Evolutionary conservation across 2,113 vertebrate genomes (phyloP), one percentile per base, ranked within the genome.

Genomic region (Scortum barcoo): DNA sequence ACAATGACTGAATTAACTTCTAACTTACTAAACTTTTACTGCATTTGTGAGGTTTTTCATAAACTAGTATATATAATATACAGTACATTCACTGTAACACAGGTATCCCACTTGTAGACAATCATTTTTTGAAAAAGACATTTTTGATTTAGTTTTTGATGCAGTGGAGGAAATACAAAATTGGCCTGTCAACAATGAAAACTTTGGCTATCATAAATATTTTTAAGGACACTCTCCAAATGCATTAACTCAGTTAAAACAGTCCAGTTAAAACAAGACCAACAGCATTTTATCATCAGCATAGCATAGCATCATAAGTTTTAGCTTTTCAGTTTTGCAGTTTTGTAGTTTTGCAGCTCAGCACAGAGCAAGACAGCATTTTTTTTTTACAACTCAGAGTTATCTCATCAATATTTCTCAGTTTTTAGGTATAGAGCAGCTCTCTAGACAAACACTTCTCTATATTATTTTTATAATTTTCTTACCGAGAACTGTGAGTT

Each of bases 401-500:
- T 44, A 4, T 11, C 28, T 72, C 17, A 36, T 14, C 50, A 51
- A 42, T 51, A 26, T 11, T 20, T 16, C 26, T 19, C 20, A 46
- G n/a, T n/a, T n/a, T 63, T 54, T 12, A n/a, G 7, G 26, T 44
- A 12, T 2, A 75, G 1, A 33, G 5, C 24, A 3, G 2, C 1
- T 8, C 28, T n/a, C 2, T 50, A 58, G 5, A 46, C 12, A 65
- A 60, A 54, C 38, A 72, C 22, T 5, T 16, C 6, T 65, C 20
- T 0, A 0, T 3, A 24, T 12, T 3, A 46, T 62, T 62, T 75
- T 28, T 7, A 3, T 12, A 0, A 1, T 50, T 44, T 78, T 88
- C 89, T 88, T 77, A 86, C 81, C 66, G 6, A 89, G 58, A 17
- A 97, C 94, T 0, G 93, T 95, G 40, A 97, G 93, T 79, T 88